Evolutionary conservation across 2,797 vertebrate species (phyloP).

Genomic region (Selene dorsalis): DNA sequence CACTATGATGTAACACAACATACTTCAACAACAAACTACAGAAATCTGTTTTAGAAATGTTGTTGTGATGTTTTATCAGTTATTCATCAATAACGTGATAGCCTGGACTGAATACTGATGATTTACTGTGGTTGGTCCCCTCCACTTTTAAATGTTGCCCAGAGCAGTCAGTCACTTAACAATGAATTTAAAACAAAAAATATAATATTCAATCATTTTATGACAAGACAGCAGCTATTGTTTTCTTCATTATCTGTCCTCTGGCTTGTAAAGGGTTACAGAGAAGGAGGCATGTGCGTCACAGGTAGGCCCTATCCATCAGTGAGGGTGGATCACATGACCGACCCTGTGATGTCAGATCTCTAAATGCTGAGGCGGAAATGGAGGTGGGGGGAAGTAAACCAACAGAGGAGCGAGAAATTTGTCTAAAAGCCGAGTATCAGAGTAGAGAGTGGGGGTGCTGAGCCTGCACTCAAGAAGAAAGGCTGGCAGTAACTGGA

Average conservation of each 20-base stretch:
- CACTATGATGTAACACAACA: neutral
- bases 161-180: neutral
- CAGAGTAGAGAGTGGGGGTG: conserved; percentile 46
- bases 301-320: conserved; percentile 74
- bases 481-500: conserved; percentile 29
- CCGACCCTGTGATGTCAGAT: conserved; percentile 72
- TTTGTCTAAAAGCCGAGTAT: conserved; percentile 53
- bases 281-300: conserved; percentile 71
- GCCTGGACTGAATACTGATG: neutral
- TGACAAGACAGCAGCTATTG: neutral
- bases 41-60: neutral
- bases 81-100: neutral
- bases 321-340: conserved; percentile 78
- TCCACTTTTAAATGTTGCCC: too few relatives aligned
- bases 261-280: conserved; percentile 67
- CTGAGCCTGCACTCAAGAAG: conserved; percentile 42
- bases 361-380: conserved; percentile 67
- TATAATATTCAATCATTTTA: neutral
- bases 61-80: neutral
- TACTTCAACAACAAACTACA: neutral
- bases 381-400: conserved; percentile 54
- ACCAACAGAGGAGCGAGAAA: conserved; percentile 67
- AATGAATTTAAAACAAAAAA: neutral
- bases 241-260: conserved; percentile 1
- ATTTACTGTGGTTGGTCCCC: neutral